Base-by-base conservation (phyloP, 92 coral and sea anemone genomes). In the Epizoanthus illoricatus region DNA sequence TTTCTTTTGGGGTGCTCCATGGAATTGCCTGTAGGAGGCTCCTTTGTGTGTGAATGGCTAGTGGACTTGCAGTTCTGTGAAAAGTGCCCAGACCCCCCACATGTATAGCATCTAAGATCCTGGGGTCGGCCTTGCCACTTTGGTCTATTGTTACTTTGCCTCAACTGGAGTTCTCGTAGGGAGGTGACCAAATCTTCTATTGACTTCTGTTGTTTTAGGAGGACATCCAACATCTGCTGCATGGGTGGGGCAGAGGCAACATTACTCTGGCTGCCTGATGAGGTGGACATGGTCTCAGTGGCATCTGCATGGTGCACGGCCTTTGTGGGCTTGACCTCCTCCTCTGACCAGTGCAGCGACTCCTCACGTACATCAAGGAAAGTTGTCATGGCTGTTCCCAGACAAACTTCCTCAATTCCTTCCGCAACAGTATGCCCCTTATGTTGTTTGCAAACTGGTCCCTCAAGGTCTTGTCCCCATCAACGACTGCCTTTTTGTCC, bases 371-470 rank as follows among this genome's bases (percentile, higher is more conserved):
- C 39, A 58, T 81, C 84, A 7, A 87, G 79, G 65, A 81, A 74
- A 16, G 84, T 4, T 2, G 72, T 39, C 4, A 21, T 13, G 76
- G 24, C 6, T 23, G 83, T 42, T 74, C 74, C 8, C 86, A 20
- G 61, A 81, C 78, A 70, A 74, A 75, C 83, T 49, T 87, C 80
- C 80, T 74, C 57, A 87, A 75, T 76, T 82, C 87, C 59, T 83
- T 83, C 19, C 65, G 15, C 3, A 83, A 39, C 0, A 83, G 21
- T 2, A 73, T 21, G 33, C 76, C 84, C 72, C 39, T 45, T 6
- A 76, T 52, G 66, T 75, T 81, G 76, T 80, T 75, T 12, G 85
- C 89, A 65, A 86, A 80, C 7, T 80, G 85, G 62, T 86, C 89
- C 61, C 83, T 54, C 17, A 87, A 55, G 40, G 80, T 83, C 59